Base-by-base conservation (phyloP, 2,113 vertebrate species). In the Coryphaenoides rupestris region DNA sequence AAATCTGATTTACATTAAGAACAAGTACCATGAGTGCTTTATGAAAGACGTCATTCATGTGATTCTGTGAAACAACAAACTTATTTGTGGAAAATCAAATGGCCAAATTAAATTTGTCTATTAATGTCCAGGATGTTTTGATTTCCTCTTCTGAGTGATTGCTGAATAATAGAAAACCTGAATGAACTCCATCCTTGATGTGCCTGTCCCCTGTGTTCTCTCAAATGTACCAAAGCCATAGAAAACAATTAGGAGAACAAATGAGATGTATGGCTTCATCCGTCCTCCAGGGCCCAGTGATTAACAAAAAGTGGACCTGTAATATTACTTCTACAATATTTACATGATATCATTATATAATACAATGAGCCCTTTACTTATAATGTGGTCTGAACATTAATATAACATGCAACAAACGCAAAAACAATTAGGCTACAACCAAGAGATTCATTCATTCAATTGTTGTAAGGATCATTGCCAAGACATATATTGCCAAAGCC, bases 71-170 rank as follows among this genome's bases (percentile, higher is more conserved):
- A 60, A 67, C 47, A 1, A 50, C 62, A 26, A n/a, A 13, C 49
- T 19, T 57, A 57, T 58, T 62, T 47, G 19, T 58, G 47, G 40
- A 28, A 65, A 22, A 22, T 23, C 58, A 28, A 24, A 62, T 2
- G 50, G 50, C 19, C 1, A 40, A 5, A 33, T 28, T 58, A 17
- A 57, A 19, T 3, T 10, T n/a, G 33, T 45, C 13, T 33, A 40
- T 53, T 52, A 62, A 61, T 16, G 69, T 63, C 61, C 46, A 55
- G 23, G 24, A 58, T 52, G n/a, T 22, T 69, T 58, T 75, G 59
- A 60, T 61, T 47, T 21, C 12, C 40, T n/a, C 63, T 56, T 55
- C 47, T 58, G 19, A 62, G 53, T 65, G 58, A 60, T 62, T 16
- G 63, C 28, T 57, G 28, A 58, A 22, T 50, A 73, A 62, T 50